Base-by-base conservation (phyloP, 2,888 invertebrate species). In the Hypomecis punctinalis region DNA sequence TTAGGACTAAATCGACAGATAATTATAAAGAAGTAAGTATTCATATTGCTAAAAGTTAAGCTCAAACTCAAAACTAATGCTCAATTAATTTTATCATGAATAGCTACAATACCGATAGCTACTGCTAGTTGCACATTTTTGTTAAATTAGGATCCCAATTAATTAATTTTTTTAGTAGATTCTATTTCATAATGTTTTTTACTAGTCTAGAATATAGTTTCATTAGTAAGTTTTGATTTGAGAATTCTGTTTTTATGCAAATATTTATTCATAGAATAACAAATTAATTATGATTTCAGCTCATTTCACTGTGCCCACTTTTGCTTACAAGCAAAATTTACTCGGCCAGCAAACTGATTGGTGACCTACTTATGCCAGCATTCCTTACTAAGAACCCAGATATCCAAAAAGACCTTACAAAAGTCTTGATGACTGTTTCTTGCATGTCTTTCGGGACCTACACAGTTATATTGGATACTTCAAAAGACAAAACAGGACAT, bases 311-410 rank as follows among this genome's bases (percentile, higher is more conserved):
- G 40, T 84, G 84, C 66, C 89, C 91, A 37, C 76, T 91, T 23
- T 61, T 93, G 8, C 66, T 91, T 35, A 49, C 86, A 45, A 89
- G 81, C 63, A 88, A 88, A 76, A 76, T 82, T 6, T 76, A 79
- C 45, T 84, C 89, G 39, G 78, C 86, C 46, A 89, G 91, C 67
- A 91, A 88, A 75, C 69, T 92, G 7, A 88, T 93, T 47, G 87
- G 86, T 33, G 91, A 93, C 39, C 76, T 91, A 55, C 72, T 93
- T 8, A 85, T 92, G 78, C 91, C 92, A 63, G 88, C 86, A 1
- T 85, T 92, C 57, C 75, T 88, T 11, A 82, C 81, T 33, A 91
- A 89, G 75, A 78, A 89, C 48, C 42, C 65, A 49, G 77, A 76
- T 5, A 53, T 87, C n/a, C 90, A 91, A 65, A 79, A 73, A 55